A percentile compares a stretch with the other conserved stretches of the same genome.
These are phyloP conservation scores for Cephus sareptanus DNA, from an alignment of 2,888 invertebrate genomes.

Conservation along the genomic window DNA sequence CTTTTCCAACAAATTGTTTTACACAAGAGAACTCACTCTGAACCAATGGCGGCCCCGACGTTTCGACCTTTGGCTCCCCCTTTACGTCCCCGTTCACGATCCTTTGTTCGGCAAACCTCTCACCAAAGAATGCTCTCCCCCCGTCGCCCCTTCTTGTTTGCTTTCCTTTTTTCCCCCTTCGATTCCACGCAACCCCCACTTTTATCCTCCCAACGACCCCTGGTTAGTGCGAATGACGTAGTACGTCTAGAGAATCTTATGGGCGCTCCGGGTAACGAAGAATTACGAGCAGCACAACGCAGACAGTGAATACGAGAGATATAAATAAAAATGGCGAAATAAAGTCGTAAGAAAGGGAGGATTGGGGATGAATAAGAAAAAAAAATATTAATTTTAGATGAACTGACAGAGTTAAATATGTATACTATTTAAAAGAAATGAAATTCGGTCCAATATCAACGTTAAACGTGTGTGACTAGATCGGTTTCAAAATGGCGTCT, in stretches of 20 bases:
- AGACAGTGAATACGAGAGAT: background rate
- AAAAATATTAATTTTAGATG: background rate
- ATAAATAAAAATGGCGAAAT: background rate
- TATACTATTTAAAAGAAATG: background rate
- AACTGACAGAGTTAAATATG: background rate
- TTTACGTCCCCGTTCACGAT: background rate
- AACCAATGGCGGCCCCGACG: background rate
- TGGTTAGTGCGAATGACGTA: background rate
- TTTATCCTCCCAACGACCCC: background rate
- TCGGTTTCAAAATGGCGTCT: background rate
- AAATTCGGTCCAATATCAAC: background rate
- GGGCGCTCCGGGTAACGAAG: background rate
- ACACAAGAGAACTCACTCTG: background rate
- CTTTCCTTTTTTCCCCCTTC: background rate
- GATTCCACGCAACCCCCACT: background rate
- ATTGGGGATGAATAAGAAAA: background rate
- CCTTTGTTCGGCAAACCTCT: background rate
- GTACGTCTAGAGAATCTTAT: background rate
- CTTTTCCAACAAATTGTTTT: background rate
- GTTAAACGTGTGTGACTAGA: background rate
- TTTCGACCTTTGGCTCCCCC: background rate
- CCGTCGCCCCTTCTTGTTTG: background rate
- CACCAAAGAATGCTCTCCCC: background rate
- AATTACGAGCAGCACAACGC: background rate
- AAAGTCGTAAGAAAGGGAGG: background rate